Conservation (phyloP, 2,113 vertebrate species). For the Trematomus loennbergii region DNA sequence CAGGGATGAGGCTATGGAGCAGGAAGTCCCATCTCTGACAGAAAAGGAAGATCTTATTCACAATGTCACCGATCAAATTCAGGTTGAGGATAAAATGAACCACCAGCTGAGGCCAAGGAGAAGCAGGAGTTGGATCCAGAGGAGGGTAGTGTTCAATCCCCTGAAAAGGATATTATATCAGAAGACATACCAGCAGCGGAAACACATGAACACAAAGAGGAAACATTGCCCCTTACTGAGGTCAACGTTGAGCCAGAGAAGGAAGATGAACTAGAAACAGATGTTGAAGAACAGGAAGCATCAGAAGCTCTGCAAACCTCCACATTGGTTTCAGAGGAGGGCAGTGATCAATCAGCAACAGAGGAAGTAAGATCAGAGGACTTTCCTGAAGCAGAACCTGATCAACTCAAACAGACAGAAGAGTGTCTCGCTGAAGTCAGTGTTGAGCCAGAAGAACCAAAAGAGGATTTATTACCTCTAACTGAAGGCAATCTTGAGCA, state of each 20-base stretch:
- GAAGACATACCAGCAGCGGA: neutral
- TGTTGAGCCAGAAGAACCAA: constrained; percentile 2
- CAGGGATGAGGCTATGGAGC: neutral
- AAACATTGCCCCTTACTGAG: neutral
- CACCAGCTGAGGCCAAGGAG: constrained; percentile 16
- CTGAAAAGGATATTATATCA: constrained; percentile 3
- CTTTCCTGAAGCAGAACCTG: constrained; percentile 12
- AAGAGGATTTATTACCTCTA: no score
- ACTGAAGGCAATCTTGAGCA: no score
- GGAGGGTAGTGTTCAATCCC: neutral
- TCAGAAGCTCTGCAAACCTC: constrained; percentile 5
- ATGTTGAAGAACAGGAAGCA: constrained; percentile 10
- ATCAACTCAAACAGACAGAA: constrained; percentile 30
- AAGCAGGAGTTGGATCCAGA: constrained; percentile 30
- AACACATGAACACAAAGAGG: constrained; percentile 6
- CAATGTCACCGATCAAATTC: constrained; percentile 24
- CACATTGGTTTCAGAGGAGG: constrained; percentile 29
- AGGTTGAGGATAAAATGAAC: constrained; percentile 38
- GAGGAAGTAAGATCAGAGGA: constrained; percentile 35
- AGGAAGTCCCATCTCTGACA: constrained; percentile 14
- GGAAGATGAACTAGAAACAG: neutral
- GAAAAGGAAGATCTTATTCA: constrained; percentile 25
- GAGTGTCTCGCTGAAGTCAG: constrained; percentile 18
- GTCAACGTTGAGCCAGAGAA: neutral
- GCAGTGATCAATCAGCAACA: constrained; percentile 15